Base-by-base conservation (phyloP, 2,888 invertebrate species). In the Apotomis betuletana region DNA sequence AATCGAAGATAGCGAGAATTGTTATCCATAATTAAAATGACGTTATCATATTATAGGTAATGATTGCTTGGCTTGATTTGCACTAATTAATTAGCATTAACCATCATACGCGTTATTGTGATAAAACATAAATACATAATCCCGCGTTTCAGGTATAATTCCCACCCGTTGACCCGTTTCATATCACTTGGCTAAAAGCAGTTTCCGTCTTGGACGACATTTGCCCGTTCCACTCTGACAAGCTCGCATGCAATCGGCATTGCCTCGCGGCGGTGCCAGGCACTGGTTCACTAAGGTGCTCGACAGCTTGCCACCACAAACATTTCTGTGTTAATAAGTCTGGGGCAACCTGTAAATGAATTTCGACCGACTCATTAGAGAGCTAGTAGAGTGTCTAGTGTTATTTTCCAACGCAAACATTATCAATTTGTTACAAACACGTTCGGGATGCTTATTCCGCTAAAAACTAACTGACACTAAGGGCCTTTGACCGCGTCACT, bases 121-220 rank as follows among this genome's bases (percentile, higher is more conserved):
- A 27, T 27, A 27, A 27, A 27, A 27, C 27, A 27, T 27, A 27
- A 27, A 27, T 27, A 27, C 27, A 27, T 27, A 27, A 27, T 41
- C 41, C 6, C 41, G 6, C 41, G 5, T 41, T 41, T 41, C 41
- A 6, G 6, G 41, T 41, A 41, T 4, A 41, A 41, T 41, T 41
- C 41, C 5, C 38, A 3, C n/a, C 38, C 59, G 13, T 41, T 44
- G 59, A 8, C 59, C 59, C 44, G 62, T 36, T 36, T 62, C 54
- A 15, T 69, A 59, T 65, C 52, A 70, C 58, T 62, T 58, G 10
- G 57, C 59, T 73, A 70, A 73, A 70, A 70, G 69, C 68, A 67
- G 46, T 68, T 70, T 70, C 55, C 70, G 54, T 55, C n/a, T 12
- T 36, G 44, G 27, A 41, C 38, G 36, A 64, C 54, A 49, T 52